Percentiles rank a stretch among this genome's conserved stretches.
Conservation (phyloP, 1,140 invertebrate species). For the Drosophila ironensis region DNA sequence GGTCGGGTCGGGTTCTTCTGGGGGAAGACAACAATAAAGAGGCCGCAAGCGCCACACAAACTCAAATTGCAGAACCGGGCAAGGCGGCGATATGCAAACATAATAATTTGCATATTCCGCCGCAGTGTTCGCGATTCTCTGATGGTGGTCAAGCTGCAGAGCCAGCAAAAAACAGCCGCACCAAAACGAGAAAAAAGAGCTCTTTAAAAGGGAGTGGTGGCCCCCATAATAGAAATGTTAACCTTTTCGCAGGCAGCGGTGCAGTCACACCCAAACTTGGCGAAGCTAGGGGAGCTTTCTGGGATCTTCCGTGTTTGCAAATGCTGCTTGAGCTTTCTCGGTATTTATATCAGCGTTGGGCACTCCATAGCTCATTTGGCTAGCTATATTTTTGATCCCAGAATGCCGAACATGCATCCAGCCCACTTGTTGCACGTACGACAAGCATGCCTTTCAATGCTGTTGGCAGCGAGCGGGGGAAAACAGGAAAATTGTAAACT, state of each 20-base stretch:
- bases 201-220: slow-evolving; percentile 50
- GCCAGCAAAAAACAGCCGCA: neutral
- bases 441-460: too few species aligned
- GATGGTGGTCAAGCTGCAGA: slow-evolving; percentile 43
- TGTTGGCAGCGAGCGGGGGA: too few species aligned
- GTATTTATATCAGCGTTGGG: too few species aligned
- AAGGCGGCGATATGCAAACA: slow-evolving; percentile 53
- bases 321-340: too few species aligned
- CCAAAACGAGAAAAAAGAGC: neutral
- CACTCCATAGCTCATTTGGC: too few species aligned
- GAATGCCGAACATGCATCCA: too few species aligned
- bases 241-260: slow-evolving; percentile 14
- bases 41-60: slow-evolving; percentile 39
- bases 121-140: slow-evolving; percentile 36
- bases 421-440: too few species aligned
- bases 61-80: slow-evolving; percentile 10
- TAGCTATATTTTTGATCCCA: too few species aligned
- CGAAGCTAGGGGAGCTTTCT: neutral
- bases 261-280: slow-evolving; percentile 28
- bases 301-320: too few species aligned
- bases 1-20: too few species aligned
- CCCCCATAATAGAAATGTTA: slow-evolving; percentile 56
- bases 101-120: slow-evolving; percentile 59
- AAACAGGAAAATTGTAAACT: too few species aligned
- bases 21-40: slow-evolving; percentile 38